Evolutionary conservation across 2,797 vertebrate genomes (phyloP).

Genomic region (Manis pentadactyla): DNA sequence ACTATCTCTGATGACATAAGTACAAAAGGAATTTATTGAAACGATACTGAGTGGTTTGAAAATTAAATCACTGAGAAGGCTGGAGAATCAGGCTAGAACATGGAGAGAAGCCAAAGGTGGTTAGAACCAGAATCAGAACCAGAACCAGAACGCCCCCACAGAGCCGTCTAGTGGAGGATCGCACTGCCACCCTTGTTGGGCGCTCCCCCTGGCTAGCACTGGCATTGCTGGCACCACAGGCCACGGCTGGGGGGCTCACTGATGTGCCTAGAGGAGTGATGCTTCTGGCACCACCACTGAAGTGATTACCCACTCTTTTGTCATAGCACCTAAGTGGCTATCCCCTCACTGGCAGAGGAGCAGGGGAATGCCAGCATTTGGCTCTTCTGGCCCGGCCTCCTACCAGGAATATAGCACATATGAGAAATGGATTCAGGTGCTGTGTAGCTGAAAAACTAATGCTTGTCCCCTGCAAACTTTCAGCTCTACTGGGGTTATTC

Average conservation of each 20-base stretch:
- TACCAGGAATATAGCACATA: neutral
- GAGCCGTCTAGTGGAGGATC: neutral
- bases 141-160: neutral
- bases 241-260: neutral
- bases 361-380: neutral
- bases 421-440: neutral
- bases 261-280: neutral
- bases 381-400: neutral
- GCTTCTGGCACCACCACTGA: neutral
- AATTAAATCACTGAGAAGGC: neutral
- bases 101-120: neutral
- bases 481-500: neutral
- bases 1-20: neutral
- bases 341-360: neutral
- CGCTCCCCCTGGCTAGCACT: accelerated
- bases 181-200: neutral
- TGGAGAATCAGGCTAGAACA: neutral
- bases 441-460: neutral
- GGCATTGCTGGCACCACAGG: neutral
- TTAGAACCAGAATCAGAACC: neutral
- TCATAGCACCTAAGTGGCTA: neutral
- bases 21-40: neutral
- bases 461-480: neutral
- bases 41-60: neutral
- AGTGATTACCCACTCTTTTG: neutral